Conservation (phyloP, 2,888 invertebrate species). For the Operophtera brumata region DNA sequence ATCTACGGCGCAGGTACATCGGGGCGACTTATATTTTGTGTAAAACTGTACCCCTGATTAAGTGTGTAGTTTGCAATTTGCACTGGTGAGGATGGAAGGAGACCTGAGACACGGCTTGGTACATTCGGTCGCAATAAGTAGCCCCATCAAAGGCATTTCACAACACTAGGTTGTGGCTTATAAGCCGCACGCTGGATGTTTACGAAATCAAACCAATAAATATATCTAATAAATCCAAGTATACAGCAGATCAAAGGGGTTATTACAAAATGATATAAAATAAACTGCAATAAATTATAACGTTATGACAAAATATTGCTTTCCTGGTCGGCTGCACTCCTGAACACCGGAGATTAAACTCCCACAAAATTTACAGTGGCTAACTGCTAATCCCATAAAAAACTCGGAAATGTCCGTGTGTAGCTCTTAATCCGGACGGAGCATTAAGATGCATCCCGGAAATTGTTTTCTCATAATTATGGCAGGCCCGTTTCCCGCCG, state of each 20-base stretch:
- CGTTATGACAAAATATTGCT: constrained; percentile 29
- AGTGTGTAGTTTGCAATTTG: too few species aligned
- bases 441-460: constrained; percentile 75
- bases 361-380: constrained; percentile 33
- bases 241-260: constrained; percentile 12
- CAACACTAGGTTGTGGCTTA: neutral
- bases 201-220: constrained; percentile 13
- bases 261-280: constrained; percentile 1
- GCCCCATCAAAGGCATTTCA: neutral
- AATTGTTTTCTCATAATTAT: constrained; percentile 81
- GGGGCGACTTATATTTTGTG: too few species aligned
- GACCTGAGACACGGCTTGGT: neutral
- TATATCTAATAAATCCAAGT: constrained; percentile 7
- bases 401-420: constrained; percentile 44
- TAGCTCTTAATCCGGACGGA: constrained; percentile 63
- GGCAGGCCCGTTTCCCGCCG: constrained; percentile 55
- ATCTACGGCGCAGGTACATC: too few species aligned
- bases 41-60: too few species aligned
- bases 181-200: neutral
- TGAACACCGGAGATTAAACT: constrained; percentile 32
- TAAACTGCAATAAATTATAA: constrained; percentile 21
- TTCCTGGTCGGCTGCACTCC: constrained; percentile 22
- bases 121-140: neutral
- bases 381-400: constrained; percentile 43
- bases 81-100: too few species aligned